These are phyloP conservation scores for Esox niger DNA, from an alignment of 2,113 vertebrate species.

Conservation along the genomic window DNA sequence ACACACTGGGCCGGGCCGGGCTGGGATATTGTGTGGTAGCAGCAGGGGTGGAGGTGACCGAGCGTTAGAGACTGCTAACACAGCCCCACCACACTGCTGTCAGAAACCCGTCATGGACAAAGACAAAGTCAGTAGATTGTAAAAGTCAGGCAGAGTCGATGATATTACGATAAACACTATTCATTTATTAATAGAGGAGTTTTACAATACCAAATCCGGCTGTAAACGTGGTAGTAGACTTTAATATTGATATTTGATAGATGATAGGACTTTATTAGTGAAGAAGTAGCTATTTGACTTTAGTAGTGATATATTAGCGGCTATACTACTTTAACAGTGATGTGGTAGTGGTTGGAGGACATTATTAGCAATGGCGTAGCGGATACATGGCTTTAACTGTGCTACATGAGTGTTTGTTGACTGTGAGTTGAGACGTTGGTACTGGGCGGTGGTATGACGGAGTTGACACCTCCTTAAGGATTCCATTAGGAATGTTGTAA, in stretches of 20 bases:
- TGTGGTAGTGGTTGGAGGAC: slow-evolving; percentile 35
- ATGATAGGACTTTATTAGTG: slow-evolving; percentile 46
- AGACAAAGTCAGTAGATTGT: no score
- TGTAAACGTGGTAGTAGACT: no score
- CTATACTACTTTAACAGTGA: slow-evolving; percentile 51
- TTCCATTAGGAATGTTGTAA: slow-evolving; percentile 65
- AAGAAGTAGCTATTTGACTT: slow-evolving; percentile 51
- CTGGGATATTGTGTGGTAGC: slow-evolving; percentile 65
- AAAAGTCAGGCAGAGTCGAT: no score
- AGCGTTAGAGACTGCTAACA: slow-evolving; percentile 70
- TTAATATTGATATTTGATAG: slow-evolving; percentile 30
- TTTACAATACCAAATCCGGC: no score
- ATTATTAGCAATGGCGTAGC: slow-evolving; percentile 57
- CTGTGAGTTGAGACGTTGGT: no score
- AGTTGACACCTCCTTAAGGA: slow-evolving; percentile 66
- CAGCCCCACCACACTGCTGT: slow-evolving; percentile 71
- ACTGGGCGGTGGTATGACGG: slow-evolving; percentile 66
- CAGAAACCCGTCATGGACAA: no score
- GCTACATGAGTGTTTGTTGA: slow-evolving; percentile 36
- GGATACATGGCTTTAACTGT: slow-evolving; percentile 57
- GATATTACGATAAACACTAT: no score
- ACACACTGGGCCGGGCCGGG: slow-evolving; percentile 62
- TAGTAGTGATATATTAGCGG: slow-evolving; percentile 53
- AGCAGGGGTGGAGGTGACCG: slow-evolving; percentile 71
- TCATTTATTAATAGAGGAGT: no score